phyloP scores from a whole-genome alignment of 2,797 vertebrate species.

The Heliangelus exortis region DNA sequence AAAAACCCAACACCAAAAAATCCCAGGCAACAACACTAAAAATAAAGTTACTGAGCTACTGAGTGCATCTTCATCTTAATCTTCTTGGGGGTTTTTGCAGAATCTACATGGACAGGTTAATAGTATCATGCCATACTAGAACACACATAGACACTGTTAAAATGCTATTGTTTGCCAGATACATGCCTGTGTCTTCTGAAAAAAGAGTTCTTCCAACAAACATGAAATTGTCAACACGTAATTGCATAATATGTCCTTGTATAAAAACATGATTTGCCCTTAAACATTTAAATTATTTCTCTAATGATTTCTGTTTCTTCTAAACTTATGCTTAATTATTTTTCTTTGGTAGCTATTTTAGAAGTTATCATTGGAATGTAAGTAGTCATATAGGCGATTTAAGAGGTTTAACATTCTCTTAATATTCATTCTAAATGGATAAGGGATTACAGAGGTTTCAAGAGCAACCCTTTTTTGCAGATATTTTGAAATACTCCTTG shows the following conservation, averaged over 20 bases:
- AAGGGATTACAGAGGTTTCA: constrained; percentile 17
- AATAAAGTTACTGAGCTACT: fast-evolving
- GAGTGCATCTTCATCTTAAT: background rate
- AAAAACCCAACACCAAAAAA: background rate
- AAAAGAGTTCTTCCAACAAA: background rate
- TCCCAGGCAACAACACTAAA: background rate
- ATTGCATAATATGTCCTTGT: background rate
- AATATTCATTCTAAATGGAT: background rate
- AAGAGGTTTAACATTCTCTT: background rate
- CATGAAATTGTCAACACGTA: fast-evolving
- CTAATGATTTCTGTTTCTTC: background rate
- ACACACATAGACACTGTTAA: background rate
- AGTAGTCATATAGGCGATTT: background rate
- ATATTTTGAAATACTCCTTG: constrained; percentile 21
- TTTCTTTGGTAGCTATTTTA: background rate
- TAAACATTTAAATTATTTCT: background rate
- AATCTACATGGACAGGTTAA: background rate
- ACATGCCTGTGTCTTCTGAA: background rate
- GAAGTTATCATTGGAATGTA: background rate
- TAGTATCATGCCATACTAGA: background rate
- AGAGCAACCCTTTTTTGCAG: background rate
- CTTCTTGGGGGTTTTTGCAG: background rate
- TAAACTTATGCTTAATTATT: background rate
- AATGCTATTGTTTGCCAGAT: background rate
- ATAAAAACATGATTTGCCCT: background rate